These are phyloP conservation scores for Caenorhabditis sp. DNA, from an alignment of 2,888 invertebrate genomes.

Conservation along the genomic window DNA sequence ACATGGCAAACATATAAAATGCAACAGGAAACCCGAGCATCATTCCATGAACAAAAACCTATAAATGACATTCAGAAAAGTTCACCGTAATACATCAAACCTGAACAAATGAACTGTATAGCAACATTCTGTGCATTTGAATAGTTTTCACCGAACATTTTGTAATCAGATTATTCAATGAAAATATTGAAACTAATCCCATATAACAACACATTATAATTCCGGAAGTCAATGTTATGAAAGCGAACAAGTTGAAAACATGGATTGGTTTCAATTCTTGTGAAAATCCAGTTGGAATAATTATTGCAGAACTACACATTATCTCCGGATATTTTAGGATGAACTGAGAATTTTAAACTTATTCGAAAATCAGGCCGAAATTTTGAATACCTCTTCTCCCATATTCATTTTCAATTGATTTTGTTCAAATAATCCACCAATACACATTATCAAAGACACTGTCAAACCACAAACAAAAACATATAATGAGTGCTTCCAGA, in stretches of 20 bases:
- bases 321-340: conserved; percentile 15
- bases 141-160: neutral
- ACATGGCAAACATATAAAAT: too few relatives aligned
- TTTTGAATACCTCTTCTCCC: neutral
- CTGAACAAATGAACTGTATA: neutral
- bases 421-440: conserved; percentile 28
- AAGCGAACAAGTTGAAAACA: conserved; percentile 16
- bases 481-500: neutral
- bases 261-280: conserved; percentile 26
- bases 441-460: conserved; percentile 4
- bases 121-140: neutral
- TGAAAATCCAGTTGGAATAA: conserved; percentile 4
- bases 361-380: too few relatives aligned
- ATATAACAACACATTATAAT: neutral
- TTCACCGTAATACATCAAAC: neutral
- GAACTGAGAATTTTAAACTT: neutral
- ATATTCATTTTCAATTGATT: conserved; percentile 5
- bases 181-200: neutral
- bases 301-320: conserved; percentile 19
- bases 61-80: neutral
- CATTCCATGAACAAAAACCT: conserved; percentile 3
- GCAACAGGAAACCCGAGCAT: conserved; percentile 30
- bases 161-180: neutral
- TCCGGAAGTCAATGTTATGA: conserved; percentile 12
- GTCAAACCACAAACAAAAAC: neutral